phyloP scores from a whole-genome alignment of 2,888 invertebrate genomes.

The Pristionchus arcanus region DNA sequence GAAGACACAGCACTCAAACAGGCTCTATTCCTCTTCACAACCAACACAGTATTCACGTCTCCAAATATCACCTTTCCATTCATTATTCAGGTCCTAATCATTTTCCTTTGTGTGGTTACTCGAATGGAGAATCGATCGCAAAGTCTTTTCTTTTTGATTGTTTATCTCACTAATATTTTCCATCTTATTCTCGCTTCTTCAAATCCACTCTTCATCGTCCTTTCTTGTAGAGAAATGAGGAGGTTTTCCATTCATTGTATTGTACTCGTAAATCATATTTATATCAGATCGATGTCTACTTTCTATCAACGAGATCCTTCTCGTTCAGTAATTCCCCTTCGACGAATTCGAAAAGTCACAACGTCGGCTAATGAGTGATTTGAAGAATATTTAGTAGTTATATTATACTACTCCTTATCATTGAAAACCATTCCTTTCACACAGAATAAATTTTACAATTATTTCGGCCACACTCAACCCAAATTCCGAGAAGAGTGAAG shows the following conservation, averaged over 20 bases:
- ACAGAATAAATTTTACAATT: too few species aligned
- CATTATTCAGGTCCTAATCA: background rate
- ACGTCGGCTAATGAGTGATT: background rate
- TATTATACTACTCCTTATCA: background rate
- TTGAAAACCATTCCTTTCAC: too few species aligned
- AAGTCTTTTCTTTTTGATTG: background rate
- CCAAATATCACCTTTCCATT: background rate
- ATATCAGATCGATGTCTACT: background rate
- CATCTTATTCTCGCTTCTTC: background rate
- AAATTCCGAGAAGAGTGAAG: too few species aligned
- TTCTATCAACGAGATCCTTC: background rate
- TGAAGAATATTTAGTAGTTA: too few species aligned
- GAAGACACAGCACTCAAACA: background rate
- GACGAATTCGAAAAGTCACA: background rate
- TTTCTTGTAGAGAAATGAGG: background rate
- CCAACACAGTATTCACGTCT: background rate
- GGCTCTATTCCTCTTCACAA: background rate
- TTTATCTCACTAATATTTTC: background rate
- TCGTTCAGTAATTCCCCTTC: background rate
- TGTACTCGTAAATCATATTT: background rate
- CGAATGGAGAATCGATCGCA: background rate
- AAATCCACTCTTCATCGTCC: background rate
- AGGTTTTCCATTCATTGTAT: background rate
- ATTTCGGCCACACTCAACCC: too few species aligned
- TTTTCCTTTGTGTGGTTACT: background rate